A percentile compares a stretch with the other conserved stretches of the same genome.
Conservation (phyloP, 2,888 invertebrate genomes). For the Plagodis pulveraria region DNA sequence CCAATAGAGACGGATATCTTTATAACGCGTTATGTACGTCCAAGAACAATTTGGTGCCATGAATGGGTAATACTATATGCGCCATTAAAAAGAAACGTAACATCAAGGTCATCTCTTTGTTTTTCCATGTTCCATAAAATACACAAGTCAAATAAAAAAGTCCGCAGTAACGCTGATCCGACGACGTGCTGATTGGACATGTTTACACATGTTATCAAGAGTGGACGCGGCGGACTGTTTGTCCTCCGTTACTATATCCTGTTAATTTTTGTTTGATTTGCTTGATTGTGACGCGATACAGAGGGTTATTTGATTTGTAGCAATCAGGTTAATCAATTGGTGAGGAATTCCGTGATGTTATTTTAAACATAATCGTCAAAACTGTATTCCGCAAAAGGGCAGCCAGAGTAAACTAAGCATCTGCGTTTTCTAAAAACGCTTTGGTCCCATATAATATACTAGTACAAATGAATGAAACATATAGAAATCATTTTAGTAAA, state of each 20-base stretch:
- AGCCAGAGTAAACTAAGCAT: no score
- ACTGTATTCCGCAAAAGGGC: no score
- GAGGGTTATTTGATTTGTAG: slow-evolving; percentile 6
- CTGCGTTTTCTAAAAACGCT: no score
- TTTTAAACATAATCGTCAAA: background rate
- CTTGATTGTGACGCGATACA: slow-evolving; percentile 35
- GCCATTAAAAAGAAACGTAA: no score
- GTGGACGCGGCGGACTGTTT: slow-evolving; percentile 21
- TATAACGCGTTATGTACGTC: no score
- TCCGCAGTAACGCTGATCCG: background rate
- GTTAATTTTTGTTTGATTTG: slow-evolving; percentile 33
- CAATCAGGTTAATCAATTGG: slow-evolving; percentile 15
- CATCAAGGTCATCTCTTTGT: no score
- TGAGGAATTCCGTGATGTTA: background rate
- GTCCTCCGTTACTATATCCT: slow-evolving; percentile 25
- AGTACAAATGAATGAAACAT: no score
- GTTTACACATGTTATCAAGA: slow-evolving; percentile 31
- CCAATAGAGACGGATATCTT: no score
- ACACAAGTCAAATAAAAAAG: slow-evolving; percentile 19
- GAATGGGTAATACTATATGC: no score
- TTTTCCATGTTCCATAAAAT: background rate
- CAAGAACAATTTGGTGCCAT: no score
- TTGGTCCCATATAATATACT: no score
- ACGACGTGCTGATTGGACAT: slow-evolving; percentile 26
- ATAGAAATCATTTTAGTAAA: no score